A percentile compares a stretch with the other conserved stretches of the same genome.
phyloP scores from a whole-genome alignment of 2,797 vertebrate species.

The Lacerta agilis region DNA sequence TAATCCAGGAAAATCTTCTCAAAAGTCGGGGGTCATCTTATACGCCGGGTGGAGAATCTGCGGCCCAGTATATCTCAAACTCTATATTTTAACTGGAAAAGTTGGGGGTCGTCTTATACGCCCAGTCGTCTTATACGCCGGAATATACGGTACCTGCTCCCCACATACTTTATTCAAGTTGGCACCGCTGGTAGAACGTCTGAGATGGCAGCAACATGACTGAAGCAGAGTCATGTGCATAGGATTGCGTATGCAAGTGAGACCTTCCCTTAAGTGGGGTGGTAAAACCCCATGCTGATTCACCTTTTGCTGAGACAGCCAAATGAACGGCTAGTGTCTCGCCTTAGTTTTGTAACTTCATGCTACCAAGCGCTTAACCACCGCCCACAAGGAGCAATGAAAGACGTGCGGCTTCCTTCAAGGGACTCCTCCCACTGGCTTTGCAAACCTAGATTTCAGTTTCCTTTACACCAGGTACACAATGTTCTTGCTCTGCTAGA shows the following conservation, averaged over 20 bases:
- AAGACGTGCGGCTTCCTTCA: neutral
- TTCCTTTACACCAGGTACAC: neutral
- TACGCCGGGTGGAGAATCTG: no score
- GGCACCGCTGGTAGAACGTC: neutral
- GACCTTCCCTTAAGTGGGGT: neutral
- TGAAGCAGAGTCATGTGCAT: no score
- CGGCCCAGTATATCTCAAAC: no score
- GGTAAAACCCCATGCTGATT: neutral
- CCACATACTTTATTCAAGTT: no score
- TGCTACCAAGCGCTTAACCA: neutral
- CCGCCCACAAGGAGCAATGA: neutral
- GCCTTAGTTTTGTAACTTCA: neutral
- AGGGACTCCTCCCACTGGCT: neutral
- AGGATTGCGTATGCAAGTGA: neutral
- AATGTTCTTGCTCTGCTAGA: neutral
- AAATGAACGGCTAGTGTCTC: neutral
- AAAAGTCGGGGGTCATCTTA: no score
- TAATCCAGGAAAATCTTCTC: no score
- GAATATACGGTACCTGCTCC: no score
- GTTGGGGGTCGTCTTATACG: no score
- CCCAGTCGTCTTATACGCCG: no score
- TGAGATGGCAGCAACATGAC: neutral
- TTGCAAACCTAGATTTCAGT: neutral
- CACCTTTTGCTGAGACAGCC: constrained; percentile 17
- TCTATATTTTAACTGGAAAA: no score